Evolutionary conservation across 2,797 vertebrate species (phyloP).

Genomic region (Argentina silus): DNA sequence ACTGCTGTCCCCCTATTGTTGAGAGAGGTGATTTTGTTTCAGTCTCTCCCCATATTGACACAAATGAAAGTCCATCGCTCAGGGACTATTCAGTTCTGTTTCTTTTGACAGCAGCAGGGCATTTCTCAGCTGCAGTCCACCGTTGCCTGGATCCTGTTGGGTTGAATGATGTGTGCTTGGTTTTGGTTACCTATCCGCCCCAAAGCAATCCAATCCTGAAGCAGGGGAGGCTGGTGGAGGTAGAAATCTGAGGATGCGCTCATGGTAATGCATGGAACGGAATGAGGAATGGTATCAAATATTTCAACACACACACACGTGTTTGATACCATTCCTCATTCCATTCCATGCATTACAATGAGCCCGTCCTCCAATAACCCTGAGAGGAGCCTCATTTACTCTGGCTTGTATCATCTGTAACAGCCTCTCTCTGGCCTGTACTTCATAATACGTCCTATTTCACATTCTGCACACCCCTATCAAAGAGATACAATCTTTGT

Average conservation of each 20-base stretch:
- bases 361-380: constrained; percentile 1
- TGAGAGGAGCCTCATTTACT: constrained; percentile 35
- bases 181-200: constrained; percentile 42
- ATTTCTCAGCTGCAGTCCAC: constrained; percentile 55
- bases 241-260: no score
- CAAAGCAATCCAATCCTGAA: constrained; percentile 32
- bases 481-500: no score
- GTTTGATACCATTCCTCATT: no score
- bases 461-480: no score
- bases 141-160: constrained; percentile 49
- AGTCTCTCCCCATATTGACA: constrained; percentile 46
- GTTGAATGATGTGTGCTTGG: constrained; percentile 35
- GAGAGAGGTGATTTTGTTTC: constrained; percentile 27
- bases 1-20: constrained; percentile 18
- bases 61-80: constrained; percentile 34
- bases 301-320: no score
- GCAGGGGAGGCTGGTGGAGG: no score
- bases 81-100: constrained; percentile 39
- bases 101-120: constrained; percentile 44
- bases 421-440: neutral
- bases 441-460: no score
- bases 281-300: no score
- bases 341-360: no score
- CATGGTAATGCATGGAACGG: no score
- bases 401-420: neutral